Conservation (phyloP, 2,113 vertebrate genomes). For the Zosterops hypoxanthus region DNA sequence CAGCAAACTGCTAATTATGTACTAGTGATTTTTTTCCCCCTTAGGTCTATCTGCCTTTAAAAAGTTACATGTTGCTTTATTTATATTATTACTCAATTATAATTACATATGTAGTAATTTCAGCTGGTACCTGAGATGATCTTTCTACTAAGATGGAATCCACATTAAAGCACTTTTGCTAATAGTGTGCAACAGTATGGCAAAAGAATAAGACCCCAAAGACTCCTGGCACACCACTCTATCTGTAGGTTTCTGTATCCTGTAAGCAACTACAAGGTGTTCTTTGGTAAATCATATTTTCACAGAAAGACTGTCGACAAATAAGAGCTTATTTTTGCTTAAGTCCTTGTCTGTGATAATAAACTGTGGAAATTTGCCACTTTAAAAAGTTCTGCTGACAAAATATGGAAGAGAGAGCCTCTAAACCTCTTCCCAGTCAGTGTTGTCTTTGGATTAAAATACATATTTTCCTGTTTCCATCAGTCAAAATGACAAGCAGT, state of each 20-base stretch:
- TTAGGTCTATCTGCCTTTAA: neutral
- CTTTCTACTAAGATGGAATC: neutral
- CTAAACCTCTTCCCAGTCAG: neutral
- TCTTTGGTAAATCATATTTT: neutral
- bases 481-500: neutral
- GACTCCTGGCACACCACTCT: neutral
- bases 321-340: neutral
- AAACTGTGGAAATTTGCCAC: neutral
- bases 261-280: neutral
- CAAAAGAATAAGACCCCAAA: neutral
- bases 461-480: neutral
- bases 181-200: neutral
- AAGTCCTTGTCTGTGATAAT: neutral
- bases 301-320: neutral
- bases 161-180: neutral
- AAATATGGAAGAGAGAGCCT: neutral
- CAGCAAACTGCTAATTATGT: neutral
- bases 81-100: neutral
- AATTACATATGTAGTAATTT: neutral
- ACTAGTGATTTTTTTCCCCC: neutral
- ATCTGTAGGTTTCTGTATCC: neutral
- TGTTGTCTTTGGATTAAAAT: neutral
- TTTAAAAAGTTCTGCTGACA: neutral
- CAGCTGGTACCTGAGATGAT: neutral
- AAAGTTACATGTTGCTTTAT: neutral